Evolutionary conservation across 1,140 invertebrate genomes (phyloP), one percentile per base, ranked within the genome.

Genomic region (Drosophila nigromelanica): DNA sequence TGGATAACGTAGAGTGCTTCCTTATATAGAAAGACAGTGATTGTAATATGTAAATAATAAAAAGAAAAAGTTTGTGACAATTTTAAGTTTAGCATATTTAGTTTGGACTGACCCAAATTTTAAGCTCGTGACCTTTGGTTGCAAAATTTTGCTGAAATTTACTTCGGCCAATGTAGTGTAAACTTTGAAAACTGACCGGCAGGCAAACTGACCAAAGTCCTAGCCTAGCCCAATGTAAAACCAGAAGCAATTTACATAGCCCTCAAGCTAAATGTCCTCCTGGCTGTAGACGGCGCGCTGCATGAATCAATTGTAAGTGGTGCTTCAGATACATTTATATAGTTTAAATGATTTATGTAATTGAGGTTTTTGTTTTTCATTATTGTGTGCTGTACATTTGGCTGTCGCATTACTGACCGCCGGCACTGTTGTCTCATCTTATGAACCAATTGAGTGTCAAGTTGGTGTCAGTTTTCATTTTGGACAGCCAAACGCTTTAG

Each of bases 401-500:
- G 7, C 48, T 51, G 73, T 61, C 47, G 21, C 43, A 14, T 50
- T 63, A 71, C 60, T 70, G 64, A 54, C 12, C 10, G 50, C 27
- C 37, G 45, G 39, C 42, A 43, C 56, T 71, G 63, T 58, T 45
- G 73, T 70, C 61, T 24, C 56, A 42, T 70, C 66, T 72, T 64
- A 85, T 85, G 85, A 86, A 80, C 80, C 70, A 80, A 86, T 87
- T 87, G 61, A 78, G 54, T 87, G 75, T 78, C 70, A 72, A 66
- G 63, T 78, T 59, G 70, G 81, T 86, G 81, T 79, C 78, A 82
- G 43, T 73, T 82, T 89, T 89, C 73, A 77, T 80, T 86, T 63
- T 50, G 39, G 55, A 73, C 56, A 80, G 64, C 50, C 55, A 71
- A 66, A 56, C 60, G 40, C 42, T 71, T 64, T 37, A 15, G 42